Conservation (phyloP, 1,140 invertebrate genomes). For the Solenopsis fugax region DNA sequence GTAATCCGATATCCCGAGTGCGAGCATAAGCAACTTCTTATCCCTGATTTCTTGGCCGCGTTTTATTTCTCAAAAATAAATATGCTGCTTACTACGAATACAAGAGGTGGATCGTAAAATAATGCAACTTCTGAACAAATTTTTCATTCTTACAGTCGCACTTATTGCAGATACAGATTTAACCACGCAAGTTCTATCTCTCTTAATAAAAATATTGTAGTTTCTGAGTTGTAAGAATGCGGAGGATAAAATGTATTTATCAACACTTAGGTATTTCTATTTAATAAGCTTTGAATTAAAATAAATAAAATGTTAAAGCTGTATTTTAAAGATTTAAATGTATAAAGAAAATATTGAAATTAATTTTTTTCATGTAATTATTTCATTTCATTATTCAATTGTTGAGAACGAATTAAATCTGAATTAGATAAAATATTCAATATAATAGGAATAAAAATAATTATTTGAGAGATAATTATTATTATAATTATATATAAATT, state of each 20-base stretch:
- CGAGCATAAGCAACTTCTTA: neutral
- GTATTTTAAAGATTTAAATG: neutral
- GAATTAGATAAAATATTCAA: neutral
- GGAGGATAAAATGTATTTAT: neutral
- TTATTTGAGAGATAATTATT: neutral
- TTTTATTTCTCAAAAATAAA: neutral
- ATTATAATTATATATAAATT: neutral
- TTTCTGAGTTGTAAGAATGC: neutral
- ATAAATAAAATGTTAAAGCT: neutral
- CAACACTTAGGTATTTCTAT: neutral
- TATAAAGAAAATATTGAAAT: neutral
- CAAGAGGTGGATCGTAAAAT: neutral
- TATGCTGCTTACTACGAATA: neutral
- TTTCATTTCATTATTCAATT: neutral
- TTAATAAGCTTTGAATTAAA: neutral
- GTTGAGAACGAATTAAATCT: neutral
- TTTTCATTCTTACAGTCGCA: neutral
- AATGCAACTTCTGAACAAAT: neutral
- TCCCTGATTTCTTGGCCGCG: neutral
- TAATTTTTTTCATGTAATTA: neutral
- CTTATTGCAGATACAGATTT: neutral
- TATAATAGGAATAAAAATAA: no score
- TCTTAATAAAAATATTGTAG: neutral
- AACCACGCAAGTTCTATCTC: neutral
- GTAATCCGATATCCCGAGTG: constrained; percentile 34